Percentiles rank a stretch among this genome's conserved stretches.
phyloP scores from a whole-genome alignment of 2,888 invertebrate species.

The Ormyrus nitidulus region DNA sequence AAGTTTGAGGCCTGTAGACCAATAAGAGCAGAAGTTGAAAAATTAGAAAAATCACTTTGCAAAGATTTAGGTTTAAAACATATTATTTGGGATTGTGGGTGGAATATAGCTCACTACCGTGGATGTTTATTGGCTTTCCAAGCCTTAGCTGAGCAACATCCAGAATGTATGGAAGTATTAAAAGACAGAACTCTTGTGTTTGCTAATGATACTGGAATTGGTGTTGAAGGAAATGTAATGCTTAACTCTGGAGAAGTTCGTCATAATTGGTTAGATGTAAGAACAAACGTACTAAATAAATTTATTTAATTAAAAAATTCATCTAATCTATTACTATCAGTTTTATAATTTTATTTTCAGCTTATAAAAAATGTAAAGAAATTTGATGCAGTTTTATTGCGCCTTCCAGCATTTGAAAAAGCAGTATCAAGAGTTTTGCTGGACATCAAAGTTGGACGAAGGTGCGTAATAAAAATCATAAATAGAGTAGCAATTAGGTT shows the following conservation, averaged over 20 bases:
- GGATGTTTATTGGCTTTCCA: constrained; percentile 92
- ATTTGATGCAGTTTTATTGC: constrained; percentile 84
- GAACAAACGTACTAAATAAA: constrained; percentile 62
- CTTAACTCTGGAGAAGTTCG: constrained; percentile 95
- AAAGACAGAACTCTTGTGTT: constrained; percentile 87
- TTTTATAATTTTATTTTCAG: constrained; percentile 75
- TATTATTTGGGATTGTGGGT: constrained; percentile 88
- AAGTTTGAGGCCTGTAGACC: constrained; percentile 82
- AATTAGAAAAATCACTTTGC: constrained; percentile 80
- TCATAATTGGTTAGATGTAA: constrained; percentile 94
- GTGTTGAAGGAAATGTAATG: constrained; percentile 92
- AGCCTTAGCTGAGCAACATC: constrained; percentile 85
- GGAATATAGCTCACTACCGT: constrained; percentile 92
- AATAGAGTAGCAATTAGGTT: constrained; percentile 71
- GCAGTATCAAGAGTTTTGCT: constrained; percentile 89
- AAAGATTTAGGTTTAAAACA: constrained; percentile 78
- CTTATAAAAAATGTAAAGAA: constrained; percentile 88
- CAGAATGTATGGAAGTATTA: constrained; percentile 82
- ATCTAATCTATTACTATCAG: constrained; percentile 21
- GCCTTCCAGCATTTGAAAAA: constrained; percentile 89
- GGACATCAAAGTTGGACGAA: constrained; percentile 88
- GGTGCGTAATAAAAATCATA: constrained; percentile 77
- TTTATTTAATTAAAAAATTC: constrained; percentile 1
- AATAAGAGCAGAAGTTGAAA: constrained; percentile 85
- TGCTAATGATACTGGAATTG: constrained; percentile 93